Evolutionary conservation across 2,113 vertebrate species (phyloP).

Genomic region (Dipodomys ordii): DNA sequence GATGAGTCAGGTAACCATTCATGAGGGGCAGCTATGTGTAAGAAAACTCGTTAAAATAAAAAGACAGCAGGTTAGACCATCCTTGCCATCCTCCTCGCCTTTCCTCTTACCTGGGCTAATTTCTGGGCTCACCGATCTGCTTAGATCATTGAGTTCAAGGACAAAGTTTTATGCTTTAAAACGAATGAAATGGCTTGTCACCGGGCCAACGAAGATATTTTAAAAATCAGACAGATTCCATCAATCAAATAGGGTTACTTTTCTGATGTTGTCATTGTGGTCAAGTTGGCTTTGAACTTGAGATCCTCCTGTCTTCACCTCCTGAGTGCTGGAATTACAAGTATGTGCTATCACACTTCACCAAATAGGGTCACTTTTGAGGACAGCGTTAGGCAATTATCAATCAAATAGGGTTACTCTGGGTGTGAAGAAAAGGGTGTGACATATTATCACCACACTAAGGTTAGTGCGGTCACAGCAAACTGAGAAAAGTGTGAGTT

Average conservation of each 20-base stretch:
- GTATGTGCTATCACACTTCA: background rate
- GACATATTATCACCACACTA: no score
- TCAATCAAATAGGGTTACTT: background rate
- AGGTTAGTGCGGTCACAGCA: background rate
- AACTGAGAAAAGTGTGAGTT: background rate
- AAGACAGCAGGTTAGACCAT: accelerated
- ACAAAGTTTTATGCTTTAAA: background rate
- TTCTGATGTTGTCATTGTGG: background rate
- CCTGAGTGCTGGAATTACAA: background rate
- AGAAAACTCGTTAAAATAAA: conserved; percentile 1
- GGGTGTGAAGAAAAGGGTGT: background rate
- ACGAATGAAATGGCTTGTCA: background rate
- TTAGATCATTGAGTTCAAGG: background rate
- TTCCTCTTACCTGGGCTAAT: conserved; percentile 20
- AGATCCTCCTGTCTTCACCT: background rate
- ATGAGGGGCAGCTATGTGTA: background rate
- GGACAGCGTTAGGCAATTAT: background rate
- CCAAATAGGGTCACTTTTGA: background rate
- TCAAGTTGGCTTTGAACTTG: background rate
- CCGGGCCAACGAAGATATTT: background rate
- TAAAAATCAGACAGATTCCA: background rate
- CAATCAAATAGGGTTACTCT: background rate
- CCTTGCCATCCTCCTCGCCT: accelerated
- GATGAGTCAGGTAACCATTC: background rate
- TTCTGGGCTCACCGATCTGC: background rate